Base-by-base conservation (phyloP, 2,888 invertebrate species). In the Leucania comma region DNA sequence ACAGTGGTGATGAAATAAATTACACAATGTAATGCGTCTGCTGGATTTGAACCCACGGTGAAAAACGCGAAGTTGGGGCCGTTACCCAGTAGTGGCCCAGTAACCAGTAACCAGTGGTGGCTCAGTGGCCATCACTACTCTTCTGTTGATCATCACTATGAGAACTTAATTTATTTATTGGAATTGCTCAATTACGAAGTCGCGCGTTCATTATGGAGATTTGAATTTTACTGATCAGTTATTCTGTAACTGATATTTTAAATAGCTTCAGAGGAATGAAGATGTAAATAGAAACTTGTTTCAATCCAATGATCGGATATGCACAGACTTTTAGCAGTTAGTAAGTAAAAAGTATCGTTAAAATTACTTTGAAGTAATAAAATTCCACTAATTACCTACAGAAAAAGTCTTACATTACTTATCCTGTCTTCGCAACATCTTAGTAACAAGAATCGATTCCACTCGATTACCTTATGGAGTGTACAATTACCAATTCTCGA, bases 401-500 rank as follows among this genome's bases (percentile, higher is more conserved):
- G 42, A 65, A 65, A 68, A 73, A 54, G 46, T 58, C n/a, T 46
- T 35, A 62, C 20, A 38, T 68, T 72, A 63, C 64, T 53, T 22
- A 51, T 62, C 78, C 54, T 56, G 61, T 48, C 22, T 48, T 65
- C 32, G 42, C 51, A 26, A 5, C 20, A 46, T 66, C 57, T 65
- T 24, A 67, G 64, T 68, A 46, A 54, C 53, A 67, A 61, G 72
- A 65, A 80, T 60, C 63, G 62, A 71, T 72, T 58, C 58, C 68
- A 51, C 61, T 54, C 58, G 71, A 67, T 60, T 60, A 62, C 72
- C 81, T 51, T 75, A 78, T 75, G 68, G 68, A 78, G 68, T 54
- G 24, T 54, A 70, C 77, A 73, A 80, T 80, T 77, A 80, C 38
- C 68, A 62, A 80, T 66, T 60, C 80, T 65, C 70, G 70, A 73